phyloP scores from a whole-genome alignment of 1,140 invertebrate species.

The Eumaeus atala region DNA sequence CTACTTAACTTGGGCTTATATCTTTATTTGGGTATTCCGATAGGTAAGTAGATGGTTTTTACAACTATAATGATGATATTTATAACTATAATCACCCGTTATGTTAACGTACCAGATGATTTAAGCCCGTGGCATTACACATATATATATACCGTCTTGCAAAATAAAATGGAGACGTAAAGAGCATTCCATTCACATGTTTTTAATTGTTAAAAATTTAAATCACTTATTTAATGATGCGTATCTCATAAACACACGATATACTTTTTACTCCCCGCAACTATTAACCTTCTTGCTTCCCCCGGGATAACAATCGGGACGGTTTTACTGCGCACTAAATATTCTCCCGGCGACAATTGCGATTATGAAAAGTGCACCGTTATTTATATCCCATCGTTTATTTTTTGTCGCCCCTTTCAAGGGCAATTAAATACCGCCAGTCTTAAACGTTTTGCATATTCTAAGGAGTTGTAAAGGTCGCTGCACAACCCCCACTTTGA shows the following conservation, averaged over 20 bases:
- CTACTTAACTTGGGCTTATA: too few species aligned
- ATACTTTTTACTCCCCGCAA: conserved; percentile 29
- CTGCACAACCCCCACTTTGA: neutral
- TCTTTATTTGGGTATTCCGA: too few species aligned
- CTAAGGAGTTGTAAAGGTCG: conserved; percentile 29
- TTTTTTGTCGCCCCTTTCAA: conserved; percentile 72
- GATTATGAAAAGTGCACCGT: conserved; percentile 74
- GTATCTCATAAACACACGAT: conserved; percentile 22
- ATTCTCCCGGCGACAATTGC: conserved; percentile 73
- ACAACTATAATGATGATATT: too few species aligned
- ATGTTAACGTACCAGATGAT: too few species aligned
- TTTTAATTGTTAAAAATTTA: neutral
- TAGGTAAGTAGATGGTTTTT: too few species aligned
- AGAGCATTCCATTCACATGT: conserved; percentile 22
- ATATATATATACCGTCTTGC: too few species aligned
- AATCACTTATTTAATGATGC: conserved; percentile 15
- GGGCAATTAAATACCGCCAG: conserved; percentile 72
- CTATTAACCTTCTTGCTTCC: conserved; percentile 48
- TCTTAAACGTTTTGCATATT: conserved; percentile 70
- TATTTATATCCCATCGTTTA: conserved; percentile 67
- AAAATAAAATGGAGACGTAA: too few species aligned
- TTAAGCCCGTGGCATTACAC: too few species aligned
- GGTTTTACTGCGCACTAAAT: conserved; percentile 71
- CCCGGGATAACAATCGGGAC: conserved; percentile 44
- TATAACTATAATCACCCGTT: too few species aligned